Evolutionary conservation across 1,140 invertebrate genomes (phyloP).

Genomic region (Solenopsis fugax): DNA sequence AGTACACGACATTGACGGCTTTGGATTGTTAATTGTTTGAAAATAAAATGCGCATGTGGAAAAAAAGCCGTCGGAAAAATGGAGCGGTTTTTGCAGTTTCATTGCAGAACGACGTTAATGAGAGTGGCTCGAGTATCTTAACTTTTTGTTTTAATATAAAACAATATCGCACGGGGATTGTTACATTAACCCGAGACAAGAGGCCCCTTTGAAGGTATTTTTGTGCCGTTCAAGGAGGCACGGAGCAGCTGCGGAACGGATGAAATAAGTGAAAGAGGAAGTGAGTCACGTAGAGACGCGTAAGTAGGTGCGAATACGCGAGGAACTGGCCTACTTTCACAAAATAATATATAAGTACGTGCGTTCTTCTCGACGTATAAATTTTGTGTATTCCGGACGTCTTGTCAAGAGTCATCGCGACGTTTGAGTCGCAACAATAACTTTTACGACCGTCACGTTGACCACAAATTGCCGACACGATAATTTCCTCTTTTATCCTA

Average conservation of each 20-base stretch:
- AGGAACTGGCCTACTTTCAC: conserved; percentile 35
- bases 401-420: neutral
- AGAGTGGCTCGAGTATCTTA: neutral
- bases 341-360: neutral
- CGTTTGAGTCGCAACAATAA: neutral
- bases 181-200: neutral
- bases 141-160: neutral
- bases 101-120: neutral
- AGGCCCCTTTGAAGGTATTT: neutral
- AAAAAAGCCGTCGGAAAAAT: neutral
- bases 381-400: neutral
- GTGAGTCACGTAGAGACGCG: conserved; percentile 4
- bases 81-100: neutral
- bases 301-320: conserved; percentile 5
- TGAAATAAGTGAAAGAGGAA: conserved; percentile 20
- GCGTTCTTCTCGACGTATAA: neutral
- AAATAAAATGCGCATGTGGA: neutral
- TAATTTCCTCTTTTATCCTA: neutral
- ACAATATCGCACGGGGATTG: neutral
- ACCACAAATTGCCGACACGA: neutral
- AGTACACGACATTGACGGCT: neutral
- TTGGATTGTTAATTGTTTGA: neutral
- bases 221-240: neutral
- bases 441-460: neutral
- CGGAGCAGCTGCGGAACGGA: neutral